Evolutionary conservation across 2,888 invertebrate species (phyloP).

Genomic region (Pedicia rivosa): DNA sequence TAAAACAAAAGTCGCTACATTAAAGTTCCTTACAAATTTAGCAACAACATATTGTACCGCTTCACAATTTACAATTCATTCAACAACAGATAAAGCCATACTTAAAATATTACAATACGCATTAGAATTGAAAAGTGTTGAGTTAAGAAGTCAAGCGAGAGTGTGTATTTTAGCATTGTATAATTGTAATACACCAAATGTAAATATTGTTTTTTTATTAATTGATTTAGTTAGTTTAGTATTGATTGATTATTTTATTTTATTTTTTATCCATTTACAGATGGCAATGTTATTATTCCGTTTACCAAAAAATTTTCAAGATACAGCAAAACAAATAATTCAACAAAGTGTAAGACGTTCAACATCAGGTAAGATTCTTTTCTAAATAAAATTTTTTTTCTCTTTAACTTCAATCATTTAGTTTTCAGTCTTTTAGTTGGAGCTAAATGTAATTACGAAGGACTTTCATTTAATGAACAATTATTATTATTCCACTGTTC

Average conservation of each 20-base stretch:
- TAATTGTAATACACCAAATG: conserved; percentile 69
- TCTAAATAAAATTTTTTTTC: too few species aligned
- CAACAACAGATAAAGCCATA: conserved; percentile 46
- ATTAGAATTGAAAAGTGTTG: conserved; percentile 48
- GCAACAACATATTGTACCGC: conserved; percentile 44
- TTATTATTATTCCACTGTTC: too few species aligned
- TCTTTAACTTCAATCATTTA: too few species aligned
- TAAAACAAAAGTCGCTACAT: conserved; percentile 59
- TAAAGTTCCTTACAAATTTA: conserved; percentile 55
- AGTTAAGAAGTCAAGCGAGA: conserved; percentile 48
- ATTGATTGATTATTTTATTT: background rate
- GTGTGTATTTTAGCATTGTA: conserved; percentile 71
- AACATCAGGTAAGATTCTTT: conserved; percentile 34
- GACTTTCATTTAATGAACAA: too few species aligned
- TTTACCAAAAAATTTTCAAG: conserved; percentile 55
- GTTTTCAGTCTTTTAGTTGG: too few species aligned
- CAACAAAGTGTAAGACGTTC: conserved; percentile 57
- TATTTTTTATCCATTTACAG: conserved; percentile 29
- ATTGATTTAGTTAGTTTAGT: too few species aligned
- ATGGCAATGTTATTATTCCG: conserved; percentile 66
- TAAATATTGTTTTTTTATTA: conserved; percentile 18
- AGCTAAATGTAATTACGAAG: too few species aligned
- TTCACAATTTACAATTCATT: conserved; percentile 29
- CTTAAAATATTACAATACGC: conserved; percentile 56
- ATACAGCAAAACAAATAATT: conserved; percentile 52